Evolutionary conservation across 2,113 vertebrate species (phyloP).

Genomic region (Octodon degus): DNA sequence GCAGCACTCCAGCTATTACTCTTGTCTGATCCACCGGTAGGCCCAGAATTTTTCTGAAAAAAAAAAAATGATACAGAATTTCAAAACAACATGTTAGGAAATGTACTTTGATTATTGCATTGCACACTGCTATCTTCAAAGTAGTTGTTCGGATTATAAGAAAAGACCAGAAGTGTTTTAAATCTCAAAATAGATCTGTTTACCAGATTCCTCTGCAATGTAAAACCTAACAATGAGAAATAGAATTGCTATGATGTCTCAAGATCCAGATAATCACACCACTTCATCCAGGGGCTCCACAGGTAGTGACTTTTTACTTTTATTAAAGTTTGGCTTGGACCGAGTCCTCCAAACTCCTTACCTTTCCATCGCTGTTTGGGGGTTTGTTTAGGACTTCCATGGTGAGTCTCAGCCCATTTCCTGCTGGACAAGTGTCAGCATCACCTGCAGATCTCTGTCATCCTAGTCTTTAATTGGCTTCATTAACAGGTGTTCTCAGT

Average conservation of each 20-base stretch:
- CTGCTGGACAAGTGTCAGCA: conserved; percentile 51
- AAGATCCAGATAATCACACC: conserved; percentile 1
- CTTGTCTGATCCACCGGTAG: not conserved
- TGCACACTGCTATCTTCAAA: no score
- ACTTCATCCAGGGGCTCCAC: not conserved
- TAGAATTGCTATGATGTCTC: not conserved
- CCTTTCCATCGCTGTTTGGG: conserved; percentile 50
- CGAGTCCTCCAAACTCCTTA: conserved; percentile 39
- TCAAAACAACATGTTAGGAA: no score
- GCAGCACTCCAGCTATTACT: no score
- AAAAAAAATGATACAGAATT: no score
- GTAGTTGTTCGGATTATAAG: no score
- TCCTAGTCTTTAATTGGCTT: conserved; percentile 69
- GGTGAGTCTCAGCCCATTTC: conserved; percentile 59
- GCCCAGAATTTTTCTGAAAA: not conserved
- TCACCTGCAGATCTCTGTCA: conserved; percentile 70
- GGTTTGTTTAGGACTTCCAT: conserved; percentile 43
- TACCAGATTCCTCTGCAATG: not conserved
- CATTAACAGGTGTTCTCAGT: conserved; percentile 65
- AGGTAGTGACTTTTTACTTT: conserved; percentile 7
- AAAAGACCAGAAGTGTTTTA: not conserved
- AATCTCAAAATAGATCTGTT: conserved; percentile 59
- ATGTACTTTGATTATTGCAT: no score
- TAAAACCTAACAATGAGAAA: not conserved
- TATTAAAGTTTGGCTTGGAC: conserved; percentile 12